Evolutionary conservation across 2,888 invertebrate species (phyloP).

Genomic region (Metacarcinus magister): DNA sequence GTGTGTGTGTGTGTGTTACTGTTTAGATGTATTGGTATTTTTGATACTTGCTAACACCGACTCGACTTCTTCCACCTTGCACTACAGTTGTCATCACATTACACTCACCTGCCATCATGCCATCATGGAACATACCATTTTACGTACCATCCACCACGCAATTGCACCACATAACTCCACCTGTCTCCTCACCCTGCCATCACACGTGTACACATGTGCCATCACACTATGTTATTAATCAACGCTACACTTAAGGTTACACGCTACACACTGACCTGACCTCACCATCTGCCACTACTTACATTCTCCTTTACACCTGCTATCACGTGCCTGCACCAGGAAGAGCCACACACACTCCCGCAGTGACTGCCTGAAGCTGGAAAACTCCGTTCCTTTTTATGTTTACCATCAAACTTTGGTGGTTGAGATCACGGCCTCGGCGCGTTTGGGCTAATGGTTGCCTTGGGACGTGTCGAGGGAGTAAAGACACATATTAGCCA

Average conservation of each 20-base stretch:
- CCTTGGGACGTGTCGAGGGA: background rate
- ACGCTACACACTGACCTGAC: background rate
- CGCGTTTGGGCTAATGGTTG: background rate
- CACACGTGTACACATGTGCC: background rate
- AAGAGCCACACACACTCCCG: background rate
- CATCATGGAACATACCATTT: background rate
- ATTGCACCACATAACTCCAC: background rate
- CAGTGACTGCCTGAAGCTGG: background rate
- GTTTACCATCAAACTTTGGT: slow-evolving; percentile 29
- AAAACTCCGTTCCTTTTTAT: background rate
- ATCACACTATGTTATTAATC: background rate
- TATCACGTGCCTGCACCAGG: background rate
- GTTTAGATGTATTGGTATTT: background rate
- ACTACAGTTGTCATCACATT: background rate
- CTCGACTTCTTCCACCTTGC: background rate
- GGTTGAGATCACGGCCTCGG: slow-evolving; percentile 3
- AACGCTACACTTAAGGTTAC: background rate
- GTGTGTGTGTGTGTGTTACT: background rate
- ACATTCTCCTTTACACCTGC: background rate
- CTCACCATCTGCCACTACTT: background rate
- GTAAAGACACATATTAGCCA: slow-evolving; percentile 20
- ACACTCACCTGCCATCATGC: background rate
- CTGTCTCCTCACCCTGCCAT: background rate
- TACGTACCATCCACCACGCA: background rate
- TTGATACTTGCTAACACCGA: background rate